Percentiles rank a stretch among this genome's conserved stretches.
Conservation (phyloP, 2,797 vertebrate genomes). For the Eulemur rubriventer region DNA sequence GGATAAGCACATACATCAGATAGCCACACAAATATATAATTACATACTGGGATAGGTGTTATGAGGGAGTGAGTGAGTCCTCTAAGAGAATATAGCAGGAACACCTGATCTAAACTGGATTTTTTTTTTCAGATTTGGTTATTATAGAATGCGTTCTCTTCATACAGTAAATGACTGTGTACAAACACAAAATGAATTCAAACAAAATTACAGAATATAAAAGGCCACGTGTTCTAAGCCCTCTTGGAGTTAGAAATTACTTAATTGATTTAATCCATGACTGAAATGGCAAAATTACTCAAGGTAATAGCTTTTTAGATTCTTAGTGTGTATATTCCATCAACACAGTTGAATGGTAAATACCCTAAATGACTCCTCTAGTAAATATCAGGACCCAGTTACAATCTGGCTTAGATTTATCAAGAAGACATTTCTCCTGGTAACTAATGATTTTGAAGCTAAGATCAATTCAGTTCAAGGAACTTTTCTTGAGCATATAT, state of each 20-base stretch:
- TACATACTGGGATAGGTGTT: neutral
- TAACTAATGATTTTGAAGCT: neutral
- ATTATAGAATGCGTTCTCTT: neutral
- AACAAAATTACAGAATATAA: neutral
- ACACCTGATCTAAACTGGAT: neutral
- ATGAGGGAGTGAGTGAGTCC: neutral
- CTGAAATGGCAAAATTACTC: slow-evolving; percentile 12
- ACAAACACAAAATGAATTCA: slow-evolving; percentile 12
- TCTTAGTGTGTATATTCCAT: neutral
- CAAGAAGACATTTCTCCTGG: neutral
- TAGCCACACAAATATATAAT: neutral
- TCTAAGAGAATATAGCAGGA: neutral
- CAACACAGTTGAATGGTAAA: neutral
- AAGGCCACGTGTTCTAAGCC: neutral
- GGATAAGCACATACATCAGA: neutral
- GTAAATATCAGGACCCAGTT: neutral
- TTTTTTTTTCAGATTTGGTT: neutral
- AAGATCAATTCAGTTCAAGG: neutral
- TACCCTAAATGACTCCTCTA: neutral
- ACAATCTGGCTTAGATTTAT: neutral
- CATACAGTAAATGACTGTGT: neutral
- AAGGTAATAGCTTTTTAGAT: slow-evolving; percentile 1
- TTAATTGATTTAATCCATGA: slow-evolving; percentile 8
- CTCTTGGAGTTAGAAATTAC: neutral
- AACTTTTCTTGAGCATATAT: neutral